phyloP scores from a whole-genome alignment of 2,113 vertebrate species.

The Elephantulus edwardii region DNA sequence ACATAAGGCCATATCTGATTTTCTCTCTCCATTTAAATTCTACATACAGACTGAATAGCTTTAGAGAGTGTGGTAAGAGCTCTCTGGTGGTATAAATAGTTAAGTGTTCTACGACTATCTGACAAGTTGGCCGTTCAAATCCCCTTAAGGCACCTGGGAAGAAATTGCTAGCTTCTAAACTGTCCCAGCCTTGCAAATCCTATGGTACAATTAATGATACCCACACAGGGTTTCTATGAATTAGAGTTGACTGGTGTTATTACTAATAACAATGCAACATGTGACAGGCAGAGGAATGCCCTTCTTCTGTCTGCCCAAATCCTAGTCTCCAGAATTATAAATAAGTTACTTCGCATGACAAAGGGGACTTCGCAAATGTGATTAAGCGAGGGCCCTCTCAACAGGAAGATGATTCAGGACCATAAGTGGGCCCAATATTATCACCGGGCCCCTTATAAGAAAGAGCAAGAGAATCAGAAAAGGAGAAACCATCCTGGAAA shows the following conservation, averaged over 20 bases:
- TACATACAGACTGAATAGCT: accelerated
- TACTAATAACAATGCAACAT: neutral
- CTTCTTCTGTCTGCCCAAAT: no score
- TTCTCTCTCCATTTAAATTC: neutral
- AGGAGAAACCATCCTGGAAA: neutral
- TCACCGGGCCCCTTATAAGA: neutral
- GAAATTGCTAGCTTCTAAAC: neutral
- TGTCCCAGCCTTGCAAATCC: neutral
- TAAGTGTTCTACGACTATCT: no score
- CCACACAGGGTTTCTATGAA: no score
- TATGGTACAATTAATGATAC: neutral
- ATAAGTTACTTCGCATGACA: accelerated
- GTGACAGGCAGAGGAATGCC: neutral
- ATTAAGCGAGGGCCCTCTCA: neutral
- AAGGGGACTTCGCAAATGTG: neutral
- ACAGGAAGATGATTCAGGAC: neutral
- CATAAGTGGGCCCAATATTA: neutral
- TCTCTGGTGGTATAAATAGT: no score
- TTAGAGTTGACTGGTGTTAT: neutral
- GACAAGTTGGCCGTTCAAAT: no score
- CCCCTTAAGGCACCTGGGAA: neutral
- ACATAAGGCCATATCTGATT: neutral
- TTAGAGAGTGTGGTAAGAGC: neutral
- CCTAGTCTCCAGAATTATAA: neutral
- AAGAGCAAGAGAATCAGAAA: neutral